Conservation (phyloP, 1,140 invertebrate species). For the Trachelipus rathkii region DNA sequence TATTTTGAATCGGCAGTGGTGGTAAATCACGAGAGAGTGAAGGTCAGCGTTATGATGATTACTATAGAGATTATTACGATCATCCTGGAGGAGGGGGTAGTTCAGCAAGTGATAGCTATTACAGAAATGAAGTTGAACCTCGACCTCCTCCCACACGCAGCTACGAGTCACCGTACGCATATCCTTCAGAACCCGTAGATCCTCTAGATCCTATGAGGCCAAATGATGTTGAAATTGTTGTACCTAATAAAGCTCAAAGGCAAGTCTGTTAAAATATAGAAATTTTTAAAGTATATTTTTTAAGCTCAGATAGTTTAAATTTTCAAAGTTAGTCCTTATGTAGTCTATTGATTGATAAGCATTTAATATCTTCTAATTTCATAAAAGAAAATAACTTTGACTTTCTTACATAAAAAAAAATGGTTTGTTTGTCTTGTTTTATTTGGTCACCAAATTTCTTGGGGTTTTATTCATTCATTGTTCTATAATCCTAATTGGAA, state of each 20-base stretch:
- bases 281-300: conserved; percentile 12
- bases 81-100: conserved; percentile 31
- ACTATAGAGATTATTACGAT: conserved; percentile 42
- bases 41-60: conserved; percentile 23
- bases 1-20: conserved; percentile 22
- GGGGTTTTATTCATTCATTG: too few species aligned
- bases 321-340: too few species aligned
- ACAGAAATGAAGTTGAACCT: conserved; percentile 39
- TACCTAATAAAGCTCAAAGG: conserved; percentile 72
- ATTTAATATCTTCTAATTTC: conserved; percentile 47
- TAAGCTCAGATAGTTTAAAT: not conserved
- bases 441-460: too few species aligned
- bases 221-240: conserved; percentile 85
- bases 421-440: too few species aligned
- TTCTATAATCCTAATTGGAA: too few species aligned
- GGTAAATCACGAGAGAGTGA: conserved; percentile 38
- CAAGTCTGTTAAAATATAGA: conserved; percentile 53
- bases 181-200: conserved; percentile 26
- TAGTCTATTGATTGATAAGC: not conserved
- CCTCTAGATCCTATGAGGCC: conserved; percentile 33
- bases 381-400: not conserved
- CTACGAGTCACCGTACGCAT: not conserved
- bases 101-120: conserved; percentile 2
- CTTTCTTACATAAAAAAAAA: too few species aligned
- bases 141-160: conserved; percentile 54